These are phyloP conservation scores for Ostrea edulis DNA, from an alignment of 1,140 invertebrate species.

Conservation along the genomic window DNA sequence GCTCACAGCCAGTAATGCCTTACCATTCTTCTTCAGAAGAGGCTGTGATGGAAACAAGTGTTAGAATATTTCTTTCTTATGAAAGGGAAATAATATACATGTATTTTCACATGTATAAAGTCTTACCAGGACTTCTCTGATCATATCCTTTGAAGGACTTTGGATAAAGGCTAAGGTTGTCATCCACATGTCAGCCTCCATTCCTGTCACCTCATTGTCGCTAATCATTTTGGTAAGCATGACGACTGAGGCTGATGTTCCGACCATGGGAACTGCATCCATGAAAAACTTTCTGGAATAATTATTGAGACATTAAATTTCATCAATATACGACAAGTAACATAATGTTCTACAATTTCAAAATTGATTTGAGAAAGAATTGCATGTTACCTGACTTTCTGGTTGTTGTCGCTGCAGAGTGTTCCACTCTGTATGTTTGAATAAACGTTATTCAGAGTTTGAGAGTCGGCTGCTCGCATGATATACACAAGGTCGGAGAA, in stretches of 20 bases:
- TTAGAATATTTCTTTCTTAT: neutral
- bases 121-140: constrained; percentile 83
- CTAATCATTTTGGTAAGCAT: constrained; percentile 90
- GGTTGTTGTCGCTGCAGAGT: constrained; percentile 63
- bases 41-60: neutral
- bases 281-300: constrained; percentile 78
- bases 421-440: constrained; percentile 54
- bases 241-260: constrained; percentile 87
- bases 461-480: constrained; percentile 63
- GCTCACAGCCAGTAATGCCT: constrained; percentile 80
- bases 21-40: constrained; percentile 66
- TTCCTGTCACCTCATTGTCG: constrained; percentile 84
- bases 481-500: constrained; percentile 75
- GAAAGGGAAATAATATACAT: neutral
- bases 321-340: neutral
- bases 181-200: constrained; percentile 88
- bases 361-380: neutral
- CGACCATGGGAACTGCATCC: constrained; percentile 90
- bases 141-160: constrained; percentile 86
- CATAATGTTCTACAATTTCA: neutral
- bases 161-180: constrained; percentile 88
- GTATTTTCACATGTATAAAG: neutral
- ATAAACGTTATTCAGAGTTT: constrained; percentile 59
- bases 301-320: neutral
- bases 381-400: constrained; percentile 62